Base-by-base conservation (phyloP, 2,888 invertebrate genomes). In the Chymomyza caudatula region DNA sequence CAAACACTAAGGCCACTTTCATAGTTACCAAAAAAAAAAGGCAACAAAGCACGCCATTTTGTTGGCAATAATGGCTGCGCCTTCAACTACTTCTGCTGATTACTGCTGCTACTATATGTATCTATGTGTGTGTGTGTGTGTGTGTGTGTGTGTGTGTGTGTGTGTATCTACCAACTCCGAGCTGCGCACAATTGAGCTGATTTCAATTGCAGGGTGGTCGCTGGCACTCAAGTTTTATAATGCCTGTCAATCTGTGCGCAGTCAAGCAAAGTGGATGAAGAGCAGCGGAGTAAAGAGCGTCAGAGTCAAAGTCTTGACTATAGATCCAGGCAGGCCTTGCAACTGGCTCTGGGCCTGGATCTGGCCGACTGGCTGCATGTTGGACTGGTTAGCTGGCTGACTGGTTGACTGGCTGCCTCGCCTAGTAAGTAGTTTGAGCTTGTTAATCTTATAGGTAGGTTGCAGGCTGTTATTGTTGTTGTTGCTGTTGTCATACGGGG, bases 131-230 rank as follows among this genome's bases (percentile, higher is more conserved):
- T 29, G 29, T 29, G 29, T 29, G 29, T 37, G 29, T 37, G 11
- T 13, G 29, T 11, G 25, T 37, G 11, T 37, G 29, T 29, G 29
- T 37, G 29, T 37, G 29, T 37, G 8, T 37, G 29, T 37, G 11
- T 37, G 0, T 11, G 29, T 37, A 37, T 37, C 29, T 37, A 11
- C 29, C 29, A 37, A 37, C 2, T 37, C 11, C 11, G 29, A 56
- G 19, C 43, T 37, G 56, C 20, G 56, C 80, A 82, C 85, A 85
- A 81, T 85, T 79, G 83, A 79, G 83, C 73, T 71, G 71, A 77
- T 81, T 84, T 74, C 78, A 78, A 81, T 81, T 81, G 84, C 81
- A 82, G 83, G 81, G 81, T 82, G 81, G 85, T 82, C 81, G 64
- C 37, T 57, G 68, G 70, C 65, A 84, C 79, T 82, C 76, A 81